Conservation (phyloP, 2,888 invertebrate genomes). For the Coleophora flavipennella region DNA sequence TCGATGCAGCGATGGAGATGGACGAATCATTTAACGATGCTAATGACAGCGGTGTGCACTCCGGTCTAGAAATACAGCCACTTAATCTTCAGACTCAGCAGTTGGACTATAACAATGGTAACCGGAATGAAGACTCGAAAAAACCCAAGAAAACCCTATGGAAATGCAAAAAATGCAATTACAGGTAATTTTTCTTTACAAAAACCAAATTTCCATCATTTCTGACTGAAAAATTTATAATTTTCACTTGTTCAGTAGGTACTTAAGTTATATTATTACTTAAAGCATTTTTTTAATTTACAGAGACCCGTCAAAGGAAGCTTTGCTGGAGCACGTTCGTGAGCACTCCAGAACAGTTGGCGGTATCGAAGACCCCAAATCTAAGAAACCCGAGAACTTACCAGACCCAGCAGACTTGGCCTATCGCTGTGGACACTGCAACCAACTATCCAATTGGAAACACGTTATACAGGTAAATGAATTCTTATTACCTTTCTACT, state of each 20-base stretch:
- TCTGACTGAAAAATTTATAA: too few relatives aligned
- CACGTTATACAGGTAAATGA: conserved; percentile 87
- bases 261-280: too few relatives aligned
- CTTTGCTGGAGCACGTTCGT: conserved; percentile 58
- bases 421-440: conserved; percentile 85
- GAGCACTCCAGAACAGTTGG: conserved; percentile 48
- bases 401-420: conserved; percentile 60
- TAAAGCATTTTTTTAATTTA: conserved; percentile 18
- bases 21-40: conserved; percentile 67
- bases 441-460: conserved; percentile 88
- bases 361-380: conserved; percentile 27
- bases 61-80: conserved; percentile 73
- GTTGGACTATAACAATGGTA: conserved; percentile 37
- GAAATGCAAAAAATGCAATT: conserved; percentile 93
- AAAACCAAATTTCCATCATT: too few relatives aligned
- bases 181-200: conserved; percentile 73
- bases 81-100: conserved; percentile 70
- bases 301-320: conserved; percentile 65
- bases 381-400: conserved; percentile 45
- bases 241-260: too few relatives aligned
- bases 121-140: conserved; percentile 44
- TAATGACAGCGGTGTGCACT: conserved; percentile 37
- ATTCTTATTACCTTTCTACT: too few relatives aligned
- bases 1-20: conserved; percentile 57
- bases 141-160: conserved; percentile 82